Evolutionary conservation across 2,888 invertebrate species (phyloP).

Genomic region (Mythimna vitellina): DNA sequence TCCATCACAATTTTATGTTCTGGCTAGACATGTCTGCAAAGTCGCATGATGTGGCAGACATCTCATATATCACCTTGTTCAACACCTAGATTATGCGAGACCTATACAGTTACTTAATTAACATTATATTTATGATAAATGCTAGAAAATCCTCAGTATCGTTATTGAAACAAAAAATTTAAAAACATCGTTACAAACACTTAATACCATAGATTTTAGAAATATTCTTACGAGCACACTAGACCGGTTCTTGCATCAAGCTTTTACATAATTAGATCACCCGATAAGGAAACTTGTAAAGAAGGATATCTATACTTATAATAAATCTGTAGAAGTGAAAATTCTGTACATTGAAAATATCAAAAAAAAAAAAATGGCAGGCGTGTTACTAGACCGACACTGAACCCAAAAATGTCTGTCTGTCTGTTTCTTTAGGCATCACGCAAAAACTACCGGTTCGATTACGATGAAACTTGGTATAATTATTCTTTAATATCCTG

Average conservation of each 20-base stretch:
- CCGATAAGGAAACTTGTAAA: slow-evolving; percentile 25
- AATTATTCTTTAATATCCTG: no score
- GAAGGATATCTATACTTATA: background rate
- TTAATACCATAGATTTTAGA: slow-evolving; percentile 8
- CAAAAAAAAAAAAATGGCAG: no score
- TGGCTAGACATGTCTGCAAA: background rate
- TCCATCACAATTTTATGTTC: background rate
- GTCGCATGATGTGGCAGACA: no score
- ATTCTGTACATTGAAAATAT: no score
- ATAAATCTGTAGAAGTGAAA: no score
- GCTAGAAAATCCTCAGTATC: background rate
- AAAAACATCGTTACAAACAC: background rate
- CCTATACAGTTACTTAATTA: background rate
- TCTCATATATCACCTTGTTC: background rate
- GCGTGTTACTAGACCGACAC: no score
- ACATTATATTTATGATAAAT: slow-evolving; percentile 13
- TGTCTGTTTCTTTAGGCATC: no score
- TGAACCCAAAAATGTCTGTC: no score
- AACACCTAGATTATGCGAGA: background rate
- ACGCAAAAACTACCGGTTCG: no score
- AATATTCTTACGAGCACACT: slow-evolving; percentile 11
- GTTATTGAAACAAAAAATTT: slow-evolving; percentile 21
- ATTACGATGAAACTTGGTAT: no score
- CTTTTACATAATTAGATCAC: slow-evolving; percentile 44
- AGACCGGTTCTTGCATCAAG: slow-evolving; percentile 25